Percentiles rank a stretch among this genome's conserved stretches.
phyloP scores from a whole-genome alignment of 2,888 invertebrate genomes.

The Drepanosiphum platanoidis region DNA sequence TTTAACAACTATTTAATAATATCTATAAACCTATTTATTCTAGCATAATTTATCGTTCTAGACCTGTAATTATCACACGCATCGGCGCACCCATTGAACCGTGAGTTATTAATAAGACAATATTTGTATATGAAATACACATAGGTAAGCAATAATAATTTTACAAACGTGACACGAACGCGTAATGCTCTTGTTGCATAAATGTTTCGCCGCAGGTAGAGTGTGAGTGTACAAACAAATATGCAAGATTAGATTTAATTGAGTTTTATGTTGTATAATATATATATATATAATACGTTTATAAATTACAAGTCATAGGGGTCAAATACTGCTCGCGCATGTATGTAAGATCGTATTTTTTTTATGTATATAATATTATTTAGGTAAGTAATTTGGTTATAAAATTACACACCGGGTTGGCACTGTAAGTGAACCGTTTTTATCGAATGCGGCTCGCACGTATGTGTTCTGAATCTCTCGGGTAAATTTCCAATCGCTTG shows the following conservation, averaged over 20 bases:
- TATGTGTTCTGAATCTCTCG: too few species aligned
- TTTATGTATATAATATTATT: background rate
- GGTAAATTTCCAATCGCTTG: background rate
- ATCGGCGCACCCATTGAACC: background rate
- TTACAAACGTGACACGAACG: conserved; percentile 11
- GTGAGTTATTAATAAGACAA: background rate
- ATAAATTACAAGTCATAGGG: background rate
- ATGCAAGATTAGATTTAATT: conserved; percentile 21
- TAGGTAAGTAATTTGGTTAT: background rate
- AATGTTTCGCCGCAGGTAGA: background rate
- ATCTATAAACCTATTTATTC: background rate
- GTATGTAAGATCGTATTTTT: background rate
- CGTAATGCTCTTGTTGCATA: background rate
- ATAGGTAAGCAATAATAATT: background rate
- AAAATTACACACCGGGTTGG: background rate
- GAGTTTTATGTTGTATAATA: background rate
- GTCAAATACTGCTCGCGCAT: background rate
- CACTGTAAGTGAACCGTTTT: background rate
- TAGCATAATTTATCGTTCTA: background rate
- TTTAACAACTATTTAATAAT: too few species aligned
- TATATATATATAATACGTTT: background rate
- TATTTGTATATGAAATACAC: background rate
- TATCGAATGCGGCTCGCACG: background rate
- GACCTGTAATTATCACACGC: background rate
- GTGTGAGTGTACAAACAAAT: background rate